Base-by-base conservation (phyloP, 1,140 invertebrate genomes). In the Bathynomus jamesi region DNA sequence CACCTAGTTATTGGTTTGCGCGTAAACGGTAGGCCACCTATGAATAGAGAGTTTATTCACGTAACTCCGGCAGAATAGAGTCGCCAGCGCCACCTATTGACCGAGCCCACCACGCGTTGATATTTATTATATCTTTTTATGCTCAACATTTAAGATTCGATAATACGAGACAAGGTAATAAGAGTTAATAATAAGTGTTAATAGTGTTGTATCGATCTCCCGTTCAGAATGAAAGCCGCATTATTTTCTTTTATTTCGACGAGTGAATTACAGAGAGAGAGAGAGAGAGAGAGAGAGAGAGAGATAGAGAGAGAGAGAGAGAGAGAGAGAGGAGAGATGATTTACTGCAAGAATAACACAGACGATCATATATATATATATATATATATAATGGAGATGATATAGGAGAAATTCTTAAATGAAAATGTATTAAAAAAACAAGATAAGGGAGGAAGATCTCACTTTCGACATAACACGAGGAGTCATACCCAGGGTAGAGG, bases 301-400 rank as follows among this genome's bases (percentile, higher is more conserved):
- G n/a, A n/a, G n/a, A n/a, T n/a, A n/a, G n/a, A n/a, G n/a, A n/a
- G n/a, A n/a, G n/a, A n/a, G n/a, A n/a, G n/a, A n/a, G n/a, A n/a
- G n/a, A n/a, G n/a, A 53, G 2, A 21, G 40, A 2, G 40, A 17
- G 21, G 2, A 53, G 21, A 53, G 21, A 53, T 3, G 13, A 53
- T 53, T 53, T 53, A 53, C 40, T 53, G 21, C 21, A 40, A 40
- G 17, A 40, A 40, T 40, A 8, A 53, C 21, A 53, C 21, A 53
- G 13, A 53, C 21, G 21, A 17, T 17, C 21, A 53, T 53, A 53
- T 53, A 53, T 53, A 53, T 53, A 53, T 53, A 53, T 53, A 53
- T 53, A 53, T 53, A 53, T 53, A 53, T 53, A 53, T 53, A 53
- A n/a, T n/a, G n/a, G n/a, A n/a, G n/a, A n/a, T n/a, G n/a, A n/a